Evolutionary conservation across 2,113 vertebrate genomes (phyloP), one percentile per base, ranked within the genome.

Genomic region (Oostethus manadensis): DNA sequence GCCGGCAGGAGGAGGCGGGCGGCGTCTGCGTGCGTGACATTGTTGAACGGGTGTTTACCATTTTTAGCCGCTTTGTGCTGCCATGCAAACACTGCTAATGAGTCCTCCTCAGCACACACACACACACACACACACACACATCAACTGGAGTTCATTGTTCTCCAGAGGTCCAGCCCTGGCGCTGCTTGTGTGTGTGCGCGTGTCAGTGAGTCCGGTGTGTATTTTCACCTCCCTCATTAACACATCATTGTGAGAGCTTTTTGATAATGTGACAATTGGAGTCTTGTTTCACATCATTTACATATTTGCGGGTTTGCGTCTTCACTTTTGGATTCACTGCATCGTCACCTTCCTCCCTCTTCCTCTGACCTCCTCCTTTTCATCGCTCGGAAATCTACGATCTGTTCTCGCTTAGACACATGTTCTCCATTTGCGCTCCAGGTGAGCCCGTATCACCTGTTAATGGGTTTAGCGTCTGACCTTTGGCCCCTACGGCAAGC

Each of bases 81-180:
- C 64, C 60, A 65, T 61, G 67, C 64, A 62, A 69, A 79, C 71
- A 64, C 69, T 71, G 49, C 56, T 83, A 83, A 85, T 81, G 71
- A 83, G 71, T 45, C 58, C 56, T 43, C 59, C 56, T 51, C 45
- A 50, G 57, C 56, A 51, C 48, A 38, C 55, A 17, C 43, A 29
- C 62, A 58, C 59, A 26, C 46, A 29, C 64, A 55, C 64, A 65
- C 65, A 61, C 29, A 44, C 60, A 47, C 60, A 63, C 55, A 56
- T 55, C 82, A 82, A 84, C 84, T 83, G 78, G 84, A 70, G 82
- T 82, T 10, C 33, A 17, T 53, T 53, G 5, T 5, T 26, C 15
- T n/a, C 16, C 15, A 77, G 84, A 70, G 82, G 84, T 86, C 84
- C 83, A 70, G 20, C 50, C 70, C 78, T 33, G 56, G 64, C 56